Evolutionary conservation across 2,888 invertebrate genomes (phyloP).

Genomic region (Eugnorisma glareosa): DNA sequence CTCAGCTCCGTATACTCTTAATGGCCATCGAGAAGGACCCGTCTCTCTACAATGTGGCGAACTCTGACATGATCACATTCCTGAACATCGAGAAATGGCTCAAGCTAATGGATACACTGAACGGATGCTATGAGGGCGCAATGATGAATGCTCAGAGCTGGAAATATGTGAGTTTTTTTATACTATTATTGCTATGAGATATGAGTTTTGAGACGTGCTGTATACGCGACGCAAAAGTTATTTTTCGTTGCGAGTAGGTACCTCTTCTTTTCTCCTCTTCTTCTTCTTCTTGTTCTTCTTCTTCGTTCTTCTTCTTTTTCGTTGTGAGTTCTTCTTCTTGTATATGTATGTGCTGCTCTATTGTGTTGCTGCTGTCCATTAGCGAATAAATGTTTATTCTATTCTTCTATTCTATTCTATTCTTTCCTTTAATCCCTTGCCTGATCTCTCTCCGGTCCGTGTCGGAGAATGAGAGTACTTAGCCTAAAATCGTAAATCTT

Average conservation of each 20-base stretch:
- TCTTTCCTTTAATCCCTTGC: no score
- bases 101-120: slow-evolving; percentile 29
- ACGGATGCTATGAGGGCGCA: slow-evolving; percentile 29
- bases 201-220: not conserved
- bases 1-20: slow-evolving; percentile 39
- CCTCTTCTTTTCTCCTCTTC: no score
- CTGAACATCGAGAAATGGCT: slow-evolving; percentile 47
- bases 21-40: slow-evolving; percentile 44
- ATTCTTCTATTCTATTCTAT: no score
- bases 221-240: not conserved
- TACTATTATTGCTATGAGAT: not conserved
- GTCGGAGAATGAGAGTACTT: not conserved
- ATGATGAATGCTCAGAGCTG: slow-evolving; percentile 23
- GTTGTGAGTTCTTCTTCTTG: no score
- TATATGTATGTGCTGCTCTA: no score
- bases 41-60: slow-evolving; percentile 24
- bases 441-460: not conserved
- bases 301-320: no score
- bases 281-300: no score
- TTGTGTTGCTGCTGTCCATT: no score
- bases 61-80: slow-evolving; percentile 41
- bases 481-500: not conserved
- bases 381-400: no score
- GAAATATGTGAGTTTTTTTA: slow-evolving; percentile 49
- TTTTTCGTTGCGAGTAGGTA: not conserved